Base-by-base conservation (phyloP, 2,797 vertebrate species). In the Poeciliopsis turneri region DNA sequence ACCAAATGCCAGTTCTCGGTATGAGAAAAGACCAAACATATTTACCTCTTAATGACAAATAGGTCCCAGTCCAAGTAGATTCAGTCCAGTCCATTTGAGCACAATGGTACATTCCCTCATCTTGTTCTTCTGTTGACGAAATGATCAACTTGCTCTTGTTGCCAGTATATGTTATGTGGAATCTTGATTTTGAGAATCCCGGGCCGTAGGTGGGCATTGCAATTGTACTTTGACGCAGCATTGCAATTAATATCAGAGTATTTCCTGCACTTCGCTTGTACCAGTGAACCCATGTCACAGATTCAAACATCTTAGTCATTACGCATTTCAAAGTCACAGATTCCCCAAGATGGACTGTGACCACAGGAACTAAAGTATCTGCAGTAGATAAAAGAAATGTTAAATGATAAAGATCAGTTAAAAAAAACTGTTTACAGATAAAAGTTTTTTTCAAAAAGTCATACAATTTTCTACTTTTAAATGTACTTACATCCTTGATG, bases 51-150 rank as follows among this genome's bases (percentile, higher is more conserved):
- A 86, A 5, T 30, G 43, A 72, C 36, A 86, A 72, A 69, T 77
- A 84, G 0, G 28, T 75, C 4, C 33, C 79, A 45, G 25, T 79
- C 82, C 79, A 86, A 8, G 1, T 30, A 36, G 36, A 13, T 4
- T 2, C 1, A 11, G 0, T 0, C 80, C 81, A 85, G 1, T 74
- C 78, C 0, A 0, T 0, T 6, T 30, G 0, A 9, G 0, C 74
- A 76, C 87, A 87, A 76, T 87, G 87, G 73, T 89, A 87, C 46
- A 82, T 53, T 72, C 79, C 87, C 20, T 85, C 81, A 46, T 89
- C 83, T 11, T 85, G 75, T 30, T 64, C 2, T 4, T 9, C 6
- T 7, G 75, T 76, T 0, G 4, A 68, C 0, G 51, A 10, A 57
- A 88, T 86, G 7, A 75, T 78, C 77, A 88, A 33, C 0, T 25